A percentile compares a stretch with the other conserved stretches of the same genome.
phyloP scores from a whole-genome alignment of 2,113 vertebrate genomes.

The Turnix velox region DNA sequence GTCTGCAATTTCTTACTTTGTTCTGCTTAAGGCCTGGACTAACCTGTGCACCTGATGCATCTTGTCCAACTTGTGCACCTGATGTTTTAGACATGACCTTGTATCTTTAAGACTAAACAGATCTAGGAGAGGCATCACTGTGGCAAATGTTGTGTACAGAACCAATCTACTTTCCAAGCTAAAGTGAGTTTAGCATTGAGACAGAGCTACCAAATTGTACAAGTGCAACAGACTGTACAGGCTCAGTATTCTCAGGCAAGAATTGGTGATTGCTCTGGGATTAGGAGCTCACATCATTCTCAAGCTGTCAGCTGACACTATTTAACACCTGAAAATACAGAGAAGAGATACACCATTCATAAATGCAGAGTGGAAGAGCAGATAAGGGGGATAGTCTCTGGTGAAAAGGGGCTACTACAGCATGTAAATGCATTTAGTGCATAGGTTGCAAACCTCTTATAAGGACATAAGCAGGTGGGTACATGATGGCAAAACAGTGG shows the following conservation, averaged over 20 bases:
- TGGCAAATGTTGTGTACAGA: accelerated
- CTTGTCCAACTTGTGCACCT: too few species aligned
- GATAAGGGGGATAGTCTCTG: not conserved
- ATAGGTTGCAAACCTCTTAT: not conserved
- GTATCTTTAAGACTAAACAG: not conserved
- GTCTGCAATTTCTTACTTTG: not conserved
- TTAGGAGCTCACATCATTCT: not conserved
- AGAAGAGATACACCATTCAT: not conserved
- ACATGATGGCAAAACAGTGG: too few species aligned
- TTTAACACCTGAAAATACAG: not conserved
- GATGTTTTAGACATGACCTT: not conserved
- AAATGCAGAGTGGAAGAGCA: not conserved
- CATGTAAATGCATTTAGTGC: not conserved
- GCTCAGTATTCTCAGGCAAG: not conserved
- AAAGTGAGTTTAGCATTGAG: not conserved
- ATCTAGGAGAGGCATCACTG: not conserved
- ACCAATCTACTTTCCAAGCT: not conserved
- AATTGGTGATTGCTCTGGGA: not conserved
- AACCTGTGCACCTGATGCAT: too few species aligned
- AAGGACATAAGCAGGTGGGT: too few species aligned
- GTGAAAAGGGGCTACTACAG: not conserved
- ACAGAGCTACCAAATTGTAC: not conserved
- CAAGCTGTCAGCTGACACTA: not conserved
- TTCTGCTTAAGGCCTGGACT: not conserved
- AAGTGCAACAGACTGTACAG: not conserved